Evolutionary conservation across 23 tunicate species (phyloP).

Genomic region (Ascidia mentula): DNA sequence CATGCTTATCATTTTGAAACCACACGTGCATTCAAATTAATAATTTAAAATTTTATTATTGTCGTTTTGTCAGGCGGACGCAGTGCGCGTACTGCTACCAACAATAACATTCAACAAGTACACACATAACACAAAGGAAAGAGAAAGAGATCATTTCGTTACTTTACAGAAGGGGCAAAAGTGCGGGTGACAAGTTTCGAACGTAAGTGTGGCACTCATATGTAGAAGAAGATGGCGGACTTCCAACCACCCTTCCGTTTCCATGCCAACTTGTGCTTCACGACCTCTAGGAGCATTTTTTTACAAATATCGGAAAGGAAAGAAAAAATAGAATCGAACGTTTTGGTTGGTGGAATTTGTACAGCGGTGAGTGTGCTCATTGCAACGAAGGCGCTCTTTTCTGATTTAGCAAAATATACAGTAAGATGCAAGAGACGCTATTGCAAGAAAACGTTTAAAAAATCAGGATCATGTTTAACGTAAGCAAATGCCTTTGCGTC

Average conservation of each 20-base stretch:
- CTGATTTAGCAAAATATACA: conserved; percentile 5
- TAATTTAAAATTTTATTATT: conserved; percentile 8
- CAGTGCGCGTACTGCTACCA: not conserved
- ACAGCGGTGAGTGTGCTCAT: not conserved
- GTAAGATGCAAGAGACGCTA: conserved; percentile 5
- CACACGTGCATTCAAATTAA: not conserved
- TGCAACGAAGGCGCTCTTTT: not conserved
- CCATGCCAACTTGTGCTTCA: too few relatives aligned
- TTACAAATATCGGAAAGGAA: not conserved
- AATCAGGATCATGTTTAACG: too few relatives aligned
- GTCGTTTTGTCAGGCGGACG: conserved; percentile 11
- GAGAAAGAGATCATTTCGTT: not conserved
- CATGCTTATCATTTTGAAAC: not conserved
- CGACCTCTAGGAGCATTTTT: too few relatives aligned
- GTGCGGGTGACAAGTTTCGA: not conserved
- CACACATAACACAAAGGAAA: not conserved
- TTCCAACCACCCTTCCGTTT: too few relatives aligned
- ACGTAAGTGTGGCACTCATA: too few relatives aligned
- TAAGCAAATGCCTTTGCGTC: not conserved
- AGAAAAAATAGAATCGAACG: not conserved
- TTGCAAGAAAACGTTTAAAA: not conserved
- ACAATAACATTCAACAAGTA: too few relatives aligned
- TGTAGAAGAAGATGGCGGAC: too few relatives aligned
- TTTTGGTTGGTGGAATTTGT: not conserved
- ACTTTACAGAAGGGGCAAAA: not conserved